Conservation (phyloP, 2,797 vertebrate genomes). For the Threskiornis aethiopicus region DNA sequence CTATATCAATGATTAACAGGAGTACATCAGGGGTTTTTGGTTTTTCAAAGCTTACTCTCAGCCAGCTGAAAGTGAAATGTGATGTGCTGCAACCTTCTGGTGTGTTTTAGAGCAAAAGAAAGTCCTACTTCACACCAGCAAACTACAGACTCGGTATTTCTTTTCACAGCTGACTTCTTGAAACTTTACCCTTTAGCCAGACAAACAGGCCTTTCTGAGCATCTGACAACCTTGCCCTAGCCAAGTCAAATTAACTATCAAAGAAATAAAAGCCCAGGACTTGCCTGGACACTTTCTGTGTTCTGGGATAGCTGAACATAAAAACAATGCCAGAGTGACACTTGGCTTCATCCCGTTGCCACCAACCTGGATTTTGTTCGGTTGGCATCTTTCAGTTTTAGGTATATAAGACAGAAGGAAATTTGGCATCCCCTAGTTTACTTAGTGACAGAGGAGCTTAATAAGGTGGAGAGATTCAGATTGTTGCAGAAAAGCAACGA, state of each 20-base stretch:
- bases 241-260: background rate
- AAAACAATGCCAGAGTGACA: background rate
- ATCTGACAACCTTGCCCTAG: background rate
- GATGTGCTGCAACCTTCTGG: background rate
- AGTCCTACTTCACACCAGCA: background rate
- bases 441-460: background rate
- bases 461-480: background rate
- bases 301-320: background rate
- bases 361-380: background rate
- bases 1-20: conserved; percentile 25
- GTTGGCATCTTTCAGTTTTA: background rate
- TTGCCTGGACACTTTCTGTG: background rate
- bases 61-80: background rate
- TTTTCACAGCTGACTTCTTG: background rate
- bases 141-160: background rate
- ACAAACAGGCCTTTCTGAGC: background rate
- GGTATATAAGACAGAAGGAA: background rate
- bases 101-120: background rate
- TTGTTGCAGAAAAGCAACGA: background rate
- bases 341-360: background rate
- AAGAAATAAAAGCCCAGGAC: background rate
- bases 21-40: background rate
- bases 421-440: background rate
- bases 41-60: conserved; percentile 13
- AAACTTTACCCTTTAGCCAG: background rate